A percentile compares a stretch with the other conserved stretches of the same genome.
Conservation (phyloP, 2,888 invertebrate species). For the Galerucella calmariensis region DNA sequence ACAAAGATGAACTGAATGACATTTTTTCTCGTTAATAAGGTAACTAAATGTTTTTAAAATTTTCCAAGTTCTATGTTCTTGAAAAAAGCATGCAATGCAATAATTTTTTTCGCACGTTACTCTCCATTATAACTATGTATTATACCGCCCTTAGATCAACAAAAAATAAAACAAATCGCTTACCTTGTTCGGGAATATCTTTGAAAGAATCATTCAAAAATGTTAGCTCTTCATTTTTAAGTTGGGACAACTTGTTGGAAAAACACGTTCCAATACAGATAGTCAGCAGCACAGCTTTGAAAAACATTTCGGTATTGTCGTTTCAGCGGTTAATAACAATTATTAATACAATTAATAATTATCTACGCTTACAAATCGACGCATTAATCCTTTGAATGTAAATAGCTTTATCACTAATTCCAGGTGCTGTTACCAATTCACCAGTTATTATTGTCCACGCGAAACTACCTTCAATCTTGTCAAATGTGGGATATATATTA, state of each 20-base stretch:
- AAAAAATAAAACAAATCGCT: neutral
- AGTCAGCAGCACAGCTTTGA: neutral
- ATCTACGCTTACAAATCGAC: neutral
- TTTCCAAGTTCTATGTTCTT: too few species aligned
- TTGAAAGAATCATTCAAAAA: neutral
- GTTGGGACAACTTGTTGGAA: neutral
- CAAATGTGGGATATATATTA: neutral
- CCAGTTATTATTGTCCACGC: neutral
- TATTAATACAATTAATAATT: neutral
- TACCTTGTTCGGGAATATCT: neutral
- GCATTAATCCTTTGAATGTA: neutral
- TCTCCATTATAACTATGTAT: too few species aligned
- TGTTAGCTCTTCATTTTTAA: neutral
- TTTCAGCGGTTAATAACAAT: too few species aligned
- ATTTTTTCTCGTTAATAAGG: too few species aligned
- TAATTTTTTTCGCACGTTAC: too few species aligned
- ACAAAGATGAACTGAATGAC: too few species aligned
- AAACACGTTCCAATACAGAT: neutral
- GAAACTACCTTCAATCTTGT: neutral
- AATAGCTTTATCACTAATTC: neutral
- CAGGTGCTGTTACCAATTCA: neutral
- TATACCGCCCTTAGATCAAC: too few species aligned
- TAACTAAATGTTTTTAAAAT: too few species aligned
- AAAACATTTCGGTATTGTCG: neutral
- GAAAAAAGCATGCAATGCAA: too few species aligned